phyloP scores from a whole-genome alignment of 92 coral and sea anemone genomes.

The Montipora capitata region DNA sequence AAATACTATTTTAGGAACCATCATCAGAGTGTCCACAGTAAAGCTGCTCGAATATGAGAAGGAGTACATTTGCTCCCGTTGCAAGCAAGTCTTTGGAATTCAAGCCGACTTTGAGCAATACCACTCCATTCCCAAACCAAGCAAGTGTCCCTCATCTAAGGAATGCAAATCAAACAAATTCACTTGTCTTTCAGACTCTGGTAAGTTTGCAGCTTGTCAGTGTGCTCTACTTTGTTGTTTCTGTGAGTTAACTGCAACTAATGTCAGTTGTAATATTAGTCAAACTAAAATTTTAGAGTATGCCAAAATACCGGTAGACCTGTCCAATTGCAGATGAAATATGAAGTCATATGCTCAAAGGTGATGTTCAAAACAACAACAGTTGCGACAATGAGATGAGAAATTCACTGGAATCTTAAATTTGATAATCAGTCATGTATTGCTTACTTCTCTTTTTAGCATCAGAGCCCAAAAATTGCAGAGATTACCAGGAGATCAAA shows the following conservation, averaged over 20 bases:
- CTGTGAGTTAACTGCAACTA: no score
- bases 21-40: constrained; percentile 91
- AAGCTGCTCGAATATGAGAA: constrained; percentile 93
- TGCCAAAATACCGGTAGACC: no score
- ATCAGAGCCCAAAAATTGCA: constrained; percentile 85
- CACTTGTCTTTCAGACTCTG: constrained; percentile 87
- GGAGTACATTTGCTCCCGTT: constrained; percentile 89
- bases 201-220: constrained; percentile 42
- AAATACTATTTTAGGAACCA: constrained; percentile 72
- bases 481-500: constrained; percentile 97
- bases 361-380: no score
- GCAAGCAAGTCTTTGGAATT: constrained; percentile 90
- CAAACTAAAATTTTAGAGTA: no score
- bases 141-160: constrained; percentile 84
- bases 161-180: constrained; percentile 91
- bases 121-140: constrained; percentile 93
- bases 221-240: background rate
- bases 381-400: no score
- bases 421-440: background rate
- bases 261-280: no score
- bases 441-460: background rate
- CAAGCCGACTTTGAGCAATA: constrained; percentile 96
- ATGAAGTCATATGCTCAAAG: no score
- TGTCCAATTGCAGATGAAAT: no score
- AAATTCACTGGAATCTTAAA: no score